Base-by-base conservation (phyloP, 2,888 invertebrate species). In the Chaetogeoica ovagalla region DNA sequence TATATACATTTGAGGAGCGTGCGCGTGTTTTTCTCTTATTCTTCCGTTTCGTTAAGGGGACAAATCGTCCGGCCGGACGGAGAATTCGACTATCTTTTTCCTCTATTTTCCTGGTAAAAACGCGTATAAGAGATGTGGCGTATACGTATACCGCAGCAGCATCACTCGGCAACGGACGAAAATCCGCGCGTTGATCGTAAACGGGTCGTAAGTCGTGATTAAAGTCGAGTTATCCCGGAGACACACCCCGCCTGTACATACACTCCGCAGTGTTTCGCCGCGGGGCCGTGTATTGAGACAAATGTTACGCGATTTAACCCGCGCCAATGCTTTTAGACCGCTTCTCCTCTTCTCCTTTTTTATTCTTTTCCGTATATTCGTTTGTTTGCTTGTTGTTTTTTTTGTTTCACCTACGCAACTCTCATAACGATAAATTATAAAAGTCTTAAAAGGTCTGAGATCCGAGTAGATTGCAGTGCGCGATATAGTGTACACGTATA, bases 161-260 rank as follows among this genome's bases (percentile, higher is more conserved):
- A 4, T 52, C 30, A 23, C 37, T 55, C 21, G 23, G 57, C n/a
- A 9, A 19, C 60, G 57, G 60, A 9, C 13, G 39, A 71, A 79
- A 79, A 79, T 71, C 79, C 79, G 39, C 79, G 39, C 79, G 70
- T 79, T 79, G 79, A 79, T 79, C 71, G 79, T 71, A 69, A 70
- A 79, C 79, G 79, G 79, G 79, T 71, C 79, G 55, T 79, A 79
- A 79, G 79, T 79, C 79, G 79, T 79, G 70, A 79, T 79, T 79
- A 79, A 79, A 79, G 79, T 79, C 79, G 70, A 79, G 71, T 79
- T 79, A 79, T 57, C 79, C 15, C 55, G 57, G 48, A 11, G 43
- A 48, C 48, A 71, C 63, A 71, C 79, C 71, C 79, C 79, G 71
- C 48, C 48, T 1, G 13, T 62, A 43, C 62, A 55, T 52, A 48